Base-by-base conservation (phyloP, 2,797 vertebrate genomes). In the Benthosema pterotum region DNA sequence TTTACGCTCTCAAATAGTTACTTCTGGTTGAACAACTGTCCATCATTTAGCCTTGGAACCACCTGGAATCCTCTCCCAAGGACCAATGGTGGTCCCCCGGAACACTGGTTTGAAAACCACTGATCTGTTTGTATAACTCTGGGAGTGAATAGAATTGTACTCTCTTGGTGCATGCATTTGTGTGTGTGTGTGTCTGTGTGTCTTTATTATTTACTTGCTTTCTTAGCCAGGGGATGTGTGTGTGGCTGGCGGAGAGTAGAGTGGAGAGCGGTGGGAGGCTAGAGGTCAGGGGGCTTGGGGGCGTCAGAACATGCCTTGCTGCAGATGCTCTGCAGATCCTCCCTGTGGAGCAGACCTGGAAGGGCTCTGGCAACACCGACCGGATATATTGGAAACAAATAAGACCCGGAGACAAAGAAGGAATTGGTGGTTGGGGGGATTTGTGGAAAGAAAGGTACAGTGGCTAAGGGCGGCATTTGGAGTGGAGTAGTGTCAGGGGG, bases 251-350 rank as follows among this genome's bases (percentile, higher is more conserved):
- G 57, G 42, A 64, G 54, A 62, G n/a, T n/a, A n/a, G n/a, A n/a
- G n/a, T n/a, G n/a, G 55, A 58, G 51, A 55, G 50, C 42, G 50
- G 46, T 65, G 80, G 69, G 52, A 72, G 70, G 61, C 52, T 52
- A 64, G 62, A 77, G 82, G 74, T 83, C 73, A 60, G 13, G 46
- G 61, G 50, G 77, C 73, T 58, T 13, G 43, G 61, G 50, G 77
- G 71, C 16, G 65, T 63, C 65, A 71, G 67, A 76, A 67, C 56
- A 76, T 46, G 42, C 52, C 52, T 71, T 5, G 67, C 58, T 61
- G 65, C 69, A 80, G 61, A 67, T 75, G 69, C 51, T 22, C 18
- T 64, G 52, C 43, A 43, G 74, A 43, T 75, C 55, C 42, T 75
- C 55, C 54, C 66, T 47, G 32, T n/a, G 43, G 67, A 58, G 38